These are phyloP conservation scores for Meghimatium bilineatum DNA, from an alignment of 2,888 invertebrate genomes.

Conservation along the genomic window DNA sequence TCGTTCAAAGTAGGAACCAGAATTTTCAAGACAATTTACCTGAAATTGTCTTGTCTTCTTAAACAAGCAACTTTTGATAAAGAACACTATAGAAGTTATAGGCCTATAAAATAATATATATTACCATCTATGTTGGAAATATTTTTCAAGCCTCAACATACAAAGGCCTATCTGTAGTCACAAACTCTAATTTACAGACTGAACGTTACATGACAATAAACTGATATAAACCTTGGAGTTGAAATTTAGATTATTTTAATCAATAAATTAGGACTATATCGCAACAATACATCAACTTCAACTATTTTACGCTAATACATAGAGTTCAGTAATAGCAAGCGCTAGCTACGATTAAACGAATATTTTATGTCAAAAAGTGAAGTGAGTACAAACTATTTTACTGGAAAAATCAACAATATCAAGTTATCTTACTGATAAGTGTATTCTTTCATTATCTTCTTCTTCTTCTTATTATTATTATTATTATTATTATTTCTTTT, in stretches of 20 bases:
- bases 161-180: too few relatives aligned
- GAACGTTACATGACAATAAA: too few relatives aligned
- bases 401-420: neutral
- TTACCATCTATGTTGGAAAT: too few relatives aligned
- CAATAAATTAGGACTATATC: constrained; percentile 16
- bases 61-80: too few relatives aligned
- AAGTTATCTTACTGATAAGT: neutral
- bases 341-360: neutral
- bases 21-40: too few relatives aligned
- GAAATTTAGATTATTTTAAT: neutral
- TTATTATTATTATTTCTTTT: neutral
- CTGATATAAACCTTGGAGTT: too few relatives aligned
- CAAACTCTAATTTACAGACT: too few relatives aligned
- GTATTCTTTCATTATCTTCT: neutral
- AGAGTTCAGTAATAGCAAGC: neutral
- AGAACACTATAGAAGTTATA: too few relatives aligned
- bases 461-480: neutral
- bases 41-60: too few relatives aligned
- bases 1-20: too few relatives aligned
- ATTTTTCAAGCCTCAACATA: too few relatives aligned
- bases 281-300: neutral
- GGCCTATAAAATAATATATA: too few relatives aligned
- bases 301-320: neutral
- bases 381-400: neutral
- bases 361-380: neutral